A percentile compares a stretch with the other conserved stretches of the same genome.
These are phyloP conservation scores for Andrena praecox DNA, from an alignment of 2,888 invertebrate species.

Conservation along the genomic window DNA sequence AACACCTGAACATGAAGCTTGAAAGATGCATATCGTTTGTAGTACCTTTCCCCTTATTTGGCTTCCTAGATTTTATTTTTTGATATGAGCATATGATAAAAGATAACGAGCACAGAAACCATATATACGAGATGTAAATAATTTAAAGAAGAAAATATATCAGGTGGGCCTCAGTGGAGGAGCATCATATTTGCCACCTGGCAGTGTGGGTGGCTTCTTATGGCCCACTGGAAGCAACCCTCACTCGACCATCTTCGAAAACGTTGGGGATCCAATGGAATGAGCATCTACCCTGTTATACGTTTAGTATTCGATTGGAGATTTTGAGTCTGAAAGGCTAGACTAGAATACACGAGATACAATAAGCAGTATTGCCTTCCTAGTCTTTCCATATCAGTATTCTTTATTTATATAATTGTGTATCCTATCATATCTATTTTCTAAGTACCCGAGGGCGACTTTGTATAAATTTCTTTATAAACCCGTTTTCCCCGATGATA, in stretches of 20 bases:
- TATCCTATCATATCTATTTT: conserved; percentile 61
- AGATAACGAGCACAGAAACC: conserved; percentile 30
- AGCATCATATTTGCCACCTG: conserved; percentile 82
- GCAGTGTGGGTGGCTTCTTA: conserved; percentile 82
- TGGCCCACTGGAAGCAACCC: conserved; percentile 82
- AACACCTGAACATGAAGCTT: conserved; percentile 55
- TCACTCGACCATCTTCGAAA: conserved; percentile 83
- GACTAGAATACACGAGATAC: conserved; percentile 51
- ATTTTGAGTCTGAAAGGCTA: conserved; percentile 72
- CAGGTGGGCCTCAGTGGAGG: conserved; percentile 82
- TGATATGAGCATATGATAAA: conserved; percentile 22
- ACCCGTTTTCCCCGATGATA: conserved; percentile 50
- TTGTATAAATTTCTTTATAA: conserved; percentile 61
- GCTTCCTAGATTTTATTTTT: conserved; percentile 58
- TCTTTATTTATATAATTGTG: conserved; percentile 64
- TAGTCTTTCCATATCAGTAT: conserved; percentile 71
- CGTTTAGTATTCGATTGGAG: conserved; percentile 65
- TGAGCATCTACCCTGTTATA: conserved; percentile 71
- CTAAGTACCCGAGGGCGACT: conserved; percentile 39
- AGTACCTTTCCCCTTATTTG: conserved; percentile 55
- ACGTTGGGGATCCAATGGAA: conserved; percentile 82
- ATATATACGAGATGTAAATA: conserved; percentile 57
- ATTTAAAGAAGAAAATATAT: conserved; percentile 67
- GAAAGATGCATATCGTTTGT: conserved; percentile 53
- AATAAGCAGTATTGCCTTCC: conserved; percentile 70